phyloP scores from a whole-genome alignment of 2,113 vertebrate genomes.

The Caloenas nicobarica region DNA sequence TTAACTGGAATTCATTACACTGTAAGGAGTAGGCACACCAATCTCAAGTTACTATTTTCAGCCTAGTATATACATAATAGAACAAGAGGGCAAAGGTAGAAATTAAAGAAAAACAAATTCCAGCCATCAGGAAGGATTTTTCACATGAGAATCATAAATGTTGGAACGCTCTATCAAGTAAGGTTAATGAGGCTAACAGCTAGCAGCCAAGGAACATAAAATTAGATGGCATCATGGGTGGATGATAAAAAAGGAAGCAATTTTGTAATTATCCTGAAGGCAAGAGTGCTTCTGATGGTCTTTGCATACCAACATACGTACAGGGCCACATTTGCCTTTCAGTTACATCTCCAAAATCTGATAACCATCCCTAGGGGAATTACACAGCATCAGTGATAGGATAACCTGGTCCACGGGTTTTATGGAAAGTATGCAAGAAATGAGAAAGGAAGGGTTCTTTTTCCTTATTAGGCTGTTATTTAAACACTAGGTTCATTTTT shows the following conservation, averaged over 20 bases:
- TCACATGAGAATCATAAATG: slow-evolving; percentile 64
- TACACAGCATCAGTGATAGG: not conserved
- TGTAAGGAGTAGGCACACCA: slow-evolving; percentile 31
- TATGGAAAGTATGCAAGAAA: not conserved
- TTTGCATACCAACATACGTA: not conserved
- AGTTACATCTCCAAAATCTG: not conserved
- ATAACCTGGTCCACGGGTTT: not conserved
- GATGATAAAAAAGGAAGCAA: slow-evolving; percentile 46
- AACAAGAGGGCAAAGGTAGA: slow-evolving; percentile 68
- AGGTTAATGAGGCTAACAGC: slow-evolving; percentile 66
- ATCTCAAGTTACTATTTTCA: slow-evolving; percentile 52
- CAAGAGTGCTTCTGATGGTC: not conserved
- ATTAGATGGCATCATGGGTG: slow-evolving; percentile 51
- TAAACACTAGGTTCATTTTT: not conserved
- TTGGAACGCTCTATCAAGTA: slow-evolving; percentile 43
- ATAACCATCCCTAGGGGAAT: not conserved
- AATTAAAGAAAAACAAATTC: slow-evolving; percentile 68
- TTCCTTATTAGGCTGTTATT: not conserved
- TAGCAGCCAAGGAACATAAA: slow-evolving; percentile 59
- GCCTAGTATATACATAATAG: slow-evolving; percentile 34
- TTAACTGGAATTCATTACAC: slow-evolving; percentile 21
- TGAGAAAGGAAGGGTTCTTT: not conserved
- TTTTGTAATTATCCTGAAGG: slow-evolving; percentile 21
- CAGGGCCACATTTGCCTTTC: not conserved
- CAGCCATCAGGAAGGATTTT: slow-evolving; percentile 51